Evolutionary conservation across 2,888 invertebrate genomes (phyloP), one percentile per base, ranked within the genome.

Genomic region (Cyclophora albipunctata): DNA sequence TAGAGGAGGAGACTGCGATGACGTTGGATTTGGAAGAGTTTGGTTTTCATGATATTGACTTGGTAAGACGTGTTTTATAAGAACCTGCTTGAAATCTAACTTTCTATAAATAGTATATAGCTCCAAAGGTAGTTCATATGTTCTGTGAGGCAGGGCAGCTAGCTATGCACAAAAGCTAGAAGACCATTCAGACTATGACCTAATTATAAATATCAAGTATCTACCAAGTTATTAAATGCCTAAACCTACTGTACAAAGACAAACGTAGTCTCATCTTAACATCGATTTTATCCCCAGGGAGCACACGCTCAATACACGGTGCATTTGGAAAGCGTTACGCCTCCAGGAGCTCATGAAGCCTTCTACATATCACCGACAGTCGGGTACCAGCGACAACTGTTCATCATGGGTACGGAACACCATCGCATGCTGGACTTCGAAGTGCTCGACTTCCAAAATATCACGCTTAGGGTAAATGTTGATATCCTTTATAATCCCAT

Each of bases 371-470:
- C 92, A 33, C 93, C 93, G 0, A 77, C 73, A 37, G 80, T 82
- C 3, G 93, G 92, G 7, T 93, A 92, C 71, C 91, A 92, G 67
- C 66, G 76, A 3, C 90, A 90, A 54, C 75, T 78, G 45, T 92
- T 92, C 69, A 84, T 89, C 37, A 81, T 93, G 69, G 89, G 89
- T 5, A 91, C 93, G 2, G 60, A 71, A 3, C 77, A 92, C 69
- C 86, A 90, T 52, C 66, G 67, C 3, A 73, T 86, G 64, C 76
- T 93, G 33, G 92, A 93, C 67, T 93, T 81, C 63, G 93, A 92
- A 69, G 78, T 87, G 35, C 58, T 64, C 0, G 64, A 72, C 2
- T 92, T 91, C 84, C 84, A 84, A 57, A 59, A 78, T 4, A 84
- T 87, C 42, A 61, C 48, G 64, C 61, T 83, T 49, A 60, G 78